Base-by-base conservation (phyloP, 2,113 vertebrate species). In the Dasyornis broadbenti region DNA sequence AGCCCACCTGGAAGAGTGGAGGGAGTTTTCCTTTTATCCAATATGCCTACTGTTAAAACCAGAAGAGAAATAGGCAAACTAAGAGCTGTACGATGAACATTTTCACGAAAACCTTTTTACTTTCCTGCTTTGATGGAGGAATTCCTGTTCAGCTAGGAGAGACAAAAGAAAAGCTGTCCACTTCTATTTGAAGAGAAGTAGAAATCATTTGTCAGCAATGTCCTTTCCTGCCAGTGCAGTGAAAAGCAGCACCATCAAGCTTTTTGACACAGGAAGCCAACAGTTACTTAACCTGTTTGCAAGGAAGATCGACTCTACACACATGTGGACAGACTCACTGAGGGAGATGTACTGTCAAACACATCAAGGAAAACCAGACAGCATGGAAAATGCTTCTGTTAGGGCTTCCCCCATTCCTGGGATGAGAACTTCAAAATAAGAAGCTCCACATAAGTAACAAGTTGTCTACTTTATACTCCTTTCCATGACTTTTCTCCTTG, bases 111-210 rank as follows among this genome's bases (percentile, higher is more conserved):
- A 61, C 17, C 28, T 89, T 82, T 96, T 86, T 72, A 64, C 42
- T 86, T 94, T 94, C 71, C 49, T 91, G 64, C 95, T 95, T 93
- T 89, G 60, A 85, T 42, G 44, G 52, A 86, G 15, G 52, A 47
- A 77, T 72, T 95, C 75, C 89, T 86, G 40, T 78, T 56, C 71
- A 97, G 42, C 69, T 90, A 54, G 35, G 30, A 89, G 15, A 86
- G 75, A 80, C 68, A 95, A 90, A 96, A 89, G 71, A 90, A 71
- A 92, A 96, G 87, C 44, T 84, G 50, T 60, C 24, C n/a, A 49
- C 28, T 86, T 90, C 47, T 79, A 82, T 40, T 88, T 72, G 89
- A 84, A 91, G 61, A 89, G 61, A 75, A 80, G 33, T 52, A 86
- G 82, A 81, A 95, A 37, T 49, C 2, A 60, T 68, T 73, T 77